These are phyloP conservation scores for Hycleus phaleratus DNA, from an alignment of 1,140 invertebrate genomes.

Conservation along the genomic window DNA sequence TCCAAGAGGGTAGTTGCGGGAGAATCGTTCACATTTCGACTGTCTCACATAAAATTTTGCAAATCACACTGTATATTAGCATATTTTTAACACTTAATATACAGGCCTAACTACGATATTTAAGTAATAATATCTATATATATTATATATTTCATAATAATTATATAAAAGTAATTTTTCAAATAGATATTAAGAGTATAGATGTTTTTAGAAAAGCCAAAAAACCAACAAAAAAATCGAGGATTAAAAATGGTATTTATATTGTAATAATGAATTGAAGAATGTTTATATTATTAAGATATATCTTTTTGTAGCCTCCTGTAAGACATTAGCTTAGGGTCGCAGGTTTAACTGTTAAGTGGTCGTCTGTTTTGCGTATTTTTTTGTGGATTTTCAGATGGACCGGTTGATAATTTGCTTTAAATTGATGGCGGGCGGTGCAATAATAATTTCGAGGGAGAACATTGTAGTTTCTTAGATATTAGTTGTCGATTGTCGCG, in stretches of 20 bases:
- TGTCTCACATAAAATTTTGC: slow-evolving; percentile 27
- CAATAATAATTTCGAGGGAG: too few relatives aligned
- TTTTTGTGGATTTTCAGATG: too few relatives aligned
- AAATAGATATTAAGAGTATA: slow-evolving; percentile 33
- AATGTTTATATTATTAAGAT: slow-evolving; percentile 38
- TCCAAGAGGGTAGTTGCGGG: slow-evolving; percentile 12
- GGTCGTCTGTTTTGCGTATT: slow-evolving; percentile 4
- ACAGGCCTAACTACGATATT: slow-evolving; percentile 42
- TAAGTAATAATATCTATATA: slow-evolving; percentile 32
- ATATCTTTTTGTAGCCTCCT: slow-evolving; percentile 41
- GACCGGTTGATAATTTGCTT: too few relatives aligned
- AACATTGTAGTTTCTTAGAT: too few relatives aligned
- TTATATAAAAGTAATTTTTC: slow-evolving; percentile 35
- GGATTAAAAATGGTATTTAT: slow-evolving; percentile 35
- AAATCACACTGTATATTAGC: slow-evolving; percentile 42
- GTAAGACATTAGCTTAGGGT: slow-evolving; percentile 39
- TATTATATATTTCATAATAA: slow-evolving; percentile 37
- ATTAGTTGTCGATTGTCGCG: too few relatives aligned
- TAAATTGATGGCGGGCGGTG: too few relatives aligned
- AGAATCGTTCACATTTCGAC: slow-evolving; percentile 27
- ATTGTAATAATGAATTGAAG: slow-evolving; percentile 31
- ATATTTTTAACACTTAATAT: slow-evolving; percentile 43
- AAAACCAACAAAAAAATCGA: slow-evolving; percentile 24
- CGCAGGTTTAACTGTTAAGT: slow-evolving; percentile 35
- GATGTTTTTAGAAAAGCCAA: slow-evolving; percentile 35